A percentile compares a stretch with the other conserved stretches of the same genome.
These are phyloP conservation scores for Mionectes olivaceus DNA, from an alignment of 2,797 vertebrate genomes.

Conservation along the genomic window DNA sequence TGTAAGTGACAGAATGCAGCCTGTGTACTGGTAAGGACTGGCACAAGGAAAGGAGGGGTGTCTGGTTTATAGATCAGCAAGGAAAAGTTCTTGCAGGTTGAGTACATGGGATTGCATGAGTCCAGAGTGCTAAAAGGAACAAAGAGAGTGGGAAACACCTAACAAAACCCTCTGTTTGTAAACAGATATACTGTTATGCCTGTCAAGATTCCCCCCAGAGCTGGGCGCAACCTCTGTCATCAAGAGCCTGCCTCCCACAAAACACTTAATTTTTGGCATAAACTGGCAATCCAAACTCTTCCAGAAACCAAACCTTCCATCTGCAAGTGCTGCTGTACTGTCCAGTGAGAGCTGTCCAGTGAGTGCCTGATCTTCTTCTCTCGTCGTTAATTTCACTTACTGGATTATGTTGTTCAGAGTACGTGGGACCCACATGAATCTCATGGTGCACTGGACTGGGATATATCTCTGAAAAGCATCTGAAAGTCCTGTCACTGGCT, in stretches of 20 bases:
- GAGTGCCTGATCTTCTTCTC: background rate
- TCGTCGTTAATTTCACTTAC: background rate
- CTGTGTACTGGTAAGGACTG: background rate
- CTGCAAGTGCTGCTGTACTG: background rate
- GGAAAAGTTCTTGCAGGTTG: background rate
- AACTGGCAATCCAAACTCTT: background rate
- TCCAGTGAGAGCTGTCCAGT: background rate
- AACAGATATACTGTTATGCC: background rate
- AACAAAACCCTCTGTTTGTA: background rate
- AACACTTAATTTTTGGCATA: background rate
- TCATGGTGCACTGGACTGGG: background rate
- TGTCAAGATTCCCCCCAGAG: background rate
- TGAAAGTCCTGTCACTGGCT: background rate
- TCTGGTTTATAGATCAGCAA: background rate
- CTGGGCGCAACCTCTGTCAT: background rate
- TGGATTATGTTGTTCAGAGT: background rate
- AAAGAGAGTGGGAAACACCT: background rate
- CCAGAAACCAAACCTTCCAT: background rate
- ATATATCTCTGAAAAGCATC: background rate
- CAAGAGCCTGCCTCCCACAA: background rate
- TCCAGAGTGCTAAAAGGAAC: background rate
- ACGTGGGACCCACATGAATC: background rate
- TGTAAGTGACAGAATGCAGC: background rate
- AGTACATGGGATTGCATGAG: background rate
- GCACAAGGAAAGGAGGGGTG: background rate